A percentile compares a stretch with the other conserved stretches of the same genome.
Conservation (phyloP, 2,113 vertebrate genomes). For the Notechis scutatus region DNA sequence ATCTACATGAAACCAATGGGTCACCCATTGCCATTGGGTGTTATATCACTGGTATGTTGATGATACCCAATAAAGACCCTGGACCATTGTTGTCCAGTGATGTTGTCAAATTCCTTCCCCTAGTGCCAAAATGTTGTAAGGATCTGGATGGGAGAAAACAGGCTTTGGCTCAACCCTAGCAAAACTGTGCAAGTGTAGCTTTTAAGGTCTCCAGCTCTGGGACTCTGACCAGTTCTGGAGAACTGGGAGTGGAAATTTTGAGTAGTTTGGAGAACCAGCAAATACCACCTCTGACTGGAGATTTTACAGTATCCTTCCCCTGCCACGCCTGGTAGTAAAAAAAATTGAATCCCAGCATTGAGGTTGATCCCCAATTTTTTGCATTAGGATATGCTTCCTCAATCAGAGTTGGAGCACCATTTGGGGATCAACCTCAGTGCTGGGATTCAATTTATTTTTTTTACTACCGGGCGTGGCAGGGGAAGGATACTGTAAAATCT, state of each 20-base stretch:
- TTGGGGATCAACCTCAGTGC: not conserved
- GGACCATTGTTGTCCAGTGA: not conserved
- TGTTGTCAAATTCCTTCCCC: not conserved
- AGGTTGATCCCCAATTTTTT: no score
- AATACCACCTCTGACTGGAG: no score
- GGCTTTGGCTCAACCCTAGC: not conserved
- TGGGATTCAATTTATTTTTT: no score
- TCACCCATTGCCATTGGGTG: not conserved
- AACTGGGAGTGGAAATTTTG: no score
- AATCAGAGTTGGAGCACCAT: not conserved
- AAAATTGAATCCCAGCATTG: no score
- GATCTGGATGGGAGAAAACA: not conserved
- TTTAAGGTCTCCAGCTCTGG: not conserved
- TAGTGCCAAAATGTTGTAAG: not conserved
- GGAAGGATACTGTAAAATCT: no score
- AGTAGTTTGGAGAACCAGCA: no score
- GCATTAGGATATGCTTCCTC: not conserved
- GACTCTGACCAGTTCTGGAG: no score
- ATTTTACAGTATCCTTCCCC: no score
- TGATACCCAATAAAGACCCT: not conserved
- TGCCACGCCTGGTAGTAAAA: no score
- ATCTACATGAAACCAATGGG: not conserved
- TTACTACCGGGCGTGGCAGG: no score
- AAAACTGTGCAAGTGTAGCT: not conserved
- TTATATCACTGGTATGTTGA: not conserved